Evolutionary conservation across 2,113 vertebrate species (phyloP).

Genomic region (Anarrhichthys ocellatus): DNA sequence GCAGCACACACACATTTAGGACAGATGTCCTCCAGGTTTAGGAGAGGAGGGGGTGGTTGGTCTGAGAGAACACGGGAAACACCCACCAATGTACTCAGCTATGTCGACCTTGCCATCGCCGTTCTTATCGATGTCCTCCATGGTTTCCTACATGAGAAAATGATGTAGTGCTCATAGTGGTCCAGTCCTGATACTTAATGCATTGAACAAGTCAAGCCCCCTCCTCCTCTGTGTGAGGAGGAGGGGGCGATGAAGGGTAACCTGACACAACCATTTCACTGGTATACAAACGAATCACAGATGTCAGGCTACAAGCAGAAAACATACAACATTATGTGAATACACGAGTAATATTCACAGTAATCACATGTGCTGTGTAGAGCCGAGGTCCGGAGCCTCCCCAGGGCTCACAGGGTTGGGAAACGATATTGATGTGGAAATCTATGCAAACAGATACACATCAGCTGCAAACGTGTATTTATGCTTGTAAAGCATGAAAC

Average conservation of each 20-base stretch:
- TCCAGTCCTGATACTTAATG: neutral
- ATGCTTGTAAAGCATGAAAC: neutral
- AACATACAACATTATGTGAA: too few relatives aligned
- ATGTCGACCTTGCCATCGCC: slow-evolving; percentile 87
- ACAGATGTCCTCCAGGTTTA: neutral
- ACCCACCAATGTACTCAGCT: slow-evolving; percentile 90
- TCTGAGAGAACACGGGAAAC: neutral
- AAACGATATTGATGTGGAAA: neutral
- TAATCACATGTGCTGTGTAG: neutral
- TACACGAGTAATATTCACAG: neutral
- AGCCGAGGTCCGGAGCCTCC: neutral
- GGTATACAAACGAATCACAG: neutral
- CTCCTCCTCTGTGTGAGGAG: neutral
- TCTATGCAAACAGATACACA: neutral
- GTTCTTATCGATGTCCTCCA: slow-evolving; percentile 92
- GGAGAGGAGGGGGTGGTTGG: neutral
- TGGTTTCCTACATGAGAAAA: slow-evolving; percentile 84
- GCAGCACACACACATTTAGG: neutral
- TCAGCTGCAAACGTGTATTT: neutral
- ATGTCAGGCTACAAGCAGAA: neutral
- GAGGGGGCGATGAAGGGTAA: neutral
- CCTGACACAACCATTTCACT: neutral
- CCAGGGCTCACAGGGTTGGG: neutral
- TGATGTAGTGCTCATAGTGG: neutral
- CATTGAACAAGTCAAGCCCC: neutral